These are phyloP conservation scores for Globodera rostochiensis DNA, from an alignment of 1,140 invertebrate genomes.

Conservation along the genomic window DNA sequence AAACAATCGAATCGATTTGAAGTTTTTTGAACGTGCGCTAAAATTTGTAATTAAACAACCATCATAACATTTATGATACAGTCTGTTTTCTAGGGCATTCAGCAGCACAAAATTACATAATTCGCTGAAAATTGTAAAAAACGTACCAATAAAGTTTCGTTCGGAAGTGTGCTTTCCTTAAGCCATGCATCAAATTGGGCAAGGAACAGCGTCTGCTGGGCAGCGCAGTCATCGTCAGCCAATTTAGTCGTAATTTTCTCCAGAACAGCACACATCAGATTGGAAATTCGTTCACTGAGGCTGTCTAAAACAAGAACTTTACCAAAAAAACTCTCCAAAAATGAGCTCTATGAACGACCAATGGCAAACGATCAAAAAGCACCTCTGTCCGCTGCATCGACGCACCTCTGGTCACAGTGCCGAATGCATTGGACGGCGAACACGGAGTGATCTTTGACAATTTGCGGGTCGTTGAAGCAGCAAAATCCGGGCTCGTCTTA, in stretches of 20 bases:
- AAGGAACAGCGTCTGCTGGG: not conserved
- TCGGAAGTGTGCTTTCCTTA: slow-evolving; percentile 4
- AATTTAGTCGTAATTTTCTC: not conserved
- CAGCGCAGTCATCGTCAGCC: not conserved
- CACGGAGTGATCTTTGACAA: not conserved
- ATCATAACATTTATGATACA: too few relatives aligned
- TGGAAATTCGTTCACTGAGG: slow-evolving; percentile 2
- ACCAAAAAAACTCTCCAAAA: not conserved
- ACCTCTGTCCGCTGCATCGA: not conserved
- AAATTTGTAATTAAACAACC: too few relatives aligned
- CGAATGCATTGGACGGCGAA: slow-evolving; percentile 21
- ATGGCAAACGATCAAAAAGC: too few relatives aligned
- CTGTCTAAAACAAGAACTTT: not conserved
- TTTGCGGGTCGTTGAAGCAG: not conserved
- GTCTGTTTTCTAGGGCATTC: too few relatives aligned
- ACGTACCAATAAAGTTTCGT: not conserved
- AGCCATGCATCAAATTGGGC: slow-evolving; percentile 21
- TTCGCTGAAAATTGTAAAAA: too few relatives aligned
- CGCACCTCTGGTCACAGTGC: not conserved
- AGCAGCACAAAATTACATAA: too few relatives aligned
- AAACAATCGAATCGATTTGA: not conserved
- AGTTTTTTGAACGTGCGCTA: not conserved
- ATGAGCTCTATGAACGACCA: not conserved
- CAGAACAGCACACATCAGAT: slow-evolving; percentile 8
- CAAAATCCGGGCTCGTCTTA: slow-evolving; percentile 2